Conservation (phyloP, 2,113 vertebrate genomes). For the Oenanthe oenanthe region DNA sequence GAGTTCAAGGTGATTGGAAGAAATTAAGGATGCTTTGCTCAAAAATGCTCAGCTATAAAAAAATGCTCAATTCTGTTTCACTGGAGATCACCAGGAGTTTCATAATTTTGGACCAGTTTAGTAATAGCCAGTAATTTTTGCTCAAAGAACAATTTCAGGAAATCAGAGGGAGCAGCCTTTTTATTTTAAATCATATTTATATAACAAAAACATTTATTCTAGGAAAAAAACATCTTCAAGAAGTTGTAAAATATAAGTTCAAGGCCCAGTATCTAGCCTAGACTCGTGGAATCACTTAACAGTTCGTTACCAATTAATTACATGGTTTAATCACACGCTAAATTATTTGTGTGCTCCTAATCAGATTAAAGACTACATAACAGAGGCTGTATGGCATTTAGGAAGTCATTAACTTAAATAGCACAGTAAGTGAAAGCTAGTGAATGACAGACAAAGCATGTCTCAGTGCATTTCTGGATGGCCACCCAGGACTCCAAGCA, state of each 20-base stretch:
- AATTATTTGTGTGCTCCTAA: neutral
- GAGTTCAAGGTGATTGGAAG: neutral
- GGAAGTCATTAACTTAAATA: slow-evolving; percentile 10
- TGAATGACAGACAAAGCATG: neutral
- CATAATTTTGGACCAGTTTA: neutral
- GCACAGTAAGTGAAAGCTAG: neutral
- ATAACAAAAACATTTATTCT: neutral
- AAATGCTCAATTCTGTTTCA: neutral
- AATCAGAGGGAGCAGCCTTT: neutral
- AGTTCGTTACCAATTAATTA: slow-evolving; percentile 3
- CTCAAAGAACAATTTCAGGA: neutral
- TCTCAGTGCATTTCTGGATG: neutral
- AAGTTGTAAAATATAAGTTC: neutral
- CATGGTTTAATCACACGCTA: neutral
- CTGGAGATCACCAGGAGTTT: neutral
- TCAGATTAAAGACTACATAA: slow-evolving; percentile 23
- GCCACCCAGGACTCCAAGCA: neutral
- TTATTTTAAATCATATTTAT: neutral
- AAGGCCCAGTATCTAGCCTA: neutral
- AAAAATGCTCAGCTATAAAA: neutral
- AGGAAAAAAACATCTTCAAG: neutral
- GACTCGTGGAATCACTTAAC: neutral
- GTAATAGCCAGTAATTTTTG: neutral
- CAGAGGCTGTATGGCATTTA: neutral
- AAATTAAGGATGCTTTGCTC: neutral